Evolutionary conservation across 53 echinoderm and acorn worm genomes (phyloP).

Genomic region (Zoroaster sp.): DNA sequence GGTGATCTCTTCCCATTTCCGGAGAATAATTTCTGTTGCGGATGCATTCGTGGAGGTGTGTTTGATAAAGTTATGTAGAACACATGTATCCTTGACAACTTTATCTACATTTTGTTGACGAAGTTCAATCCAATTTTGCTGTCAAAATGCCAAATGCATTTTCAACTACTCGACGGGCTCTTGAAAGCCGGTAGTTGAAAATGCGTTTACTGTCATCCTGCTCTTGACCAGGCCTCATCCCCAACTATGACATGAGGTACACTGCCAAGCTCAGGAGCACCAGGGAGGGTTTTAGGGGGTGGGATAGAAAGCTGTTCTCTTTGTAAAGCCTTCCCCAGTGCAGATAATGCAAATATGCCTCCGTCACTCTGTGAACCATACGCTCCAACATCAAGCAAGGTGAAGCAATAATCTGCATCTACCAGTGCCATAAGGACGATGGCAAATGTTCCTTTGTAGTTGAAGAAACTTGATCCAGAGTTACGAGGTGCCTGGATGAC

Average conservation of each 20-base stretch:
- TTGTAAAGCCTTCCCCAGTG: slow-evolving; percentile 28
- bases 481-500: slow-evolving; percentile 43
- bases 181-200: slow-evolving; percentile 52
- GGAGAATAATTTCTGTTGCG: neutral
- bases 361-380: too few species aligned
- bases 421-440: neutral
- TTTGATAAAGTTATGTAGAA: slow-evolving; percentile 65
- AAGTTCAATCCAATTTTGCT: slow-evolving; percentile 58
- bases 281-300: slow-evolving; percentile 25
- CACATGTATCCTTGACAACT: slow-evolving; percentile 64
- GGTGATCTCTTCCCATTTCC: slow-evolving; percentile 1
- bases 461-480: slow-evolving; percentile 14
- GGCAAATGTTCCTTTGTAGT: slow-evolving; percentile 35
- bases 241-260: slow-evolving; percentile 48
- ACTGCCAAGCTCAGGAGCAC: slow-evolving; percentile 30
- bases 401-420: slow-evolving; percentile 42
- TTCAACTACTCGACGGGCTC: slow-evolving; percentile 53
- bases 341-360: slow-evolving; percentile 33
- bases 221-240: slow-evolving; percentile 57
- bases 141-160: slow-evolving; percentile 58
- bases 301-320: slow-evolving; percentile 11
- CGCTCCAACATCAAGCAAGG: slow-evolving; percentile 45
- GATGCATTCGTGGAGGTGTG: neutral
- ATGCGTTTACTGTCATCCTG: slow-evolving; percentile 19
- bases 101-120: slow-evolving; percentile 25